Percentiles rank a stretch among this genome's conserved stretches.
These are phyloP conservation scores for Liolophura sinensis DNA, from an alignment of 1,140 invertebrate species.

Conservation along the genomic window DNA sequence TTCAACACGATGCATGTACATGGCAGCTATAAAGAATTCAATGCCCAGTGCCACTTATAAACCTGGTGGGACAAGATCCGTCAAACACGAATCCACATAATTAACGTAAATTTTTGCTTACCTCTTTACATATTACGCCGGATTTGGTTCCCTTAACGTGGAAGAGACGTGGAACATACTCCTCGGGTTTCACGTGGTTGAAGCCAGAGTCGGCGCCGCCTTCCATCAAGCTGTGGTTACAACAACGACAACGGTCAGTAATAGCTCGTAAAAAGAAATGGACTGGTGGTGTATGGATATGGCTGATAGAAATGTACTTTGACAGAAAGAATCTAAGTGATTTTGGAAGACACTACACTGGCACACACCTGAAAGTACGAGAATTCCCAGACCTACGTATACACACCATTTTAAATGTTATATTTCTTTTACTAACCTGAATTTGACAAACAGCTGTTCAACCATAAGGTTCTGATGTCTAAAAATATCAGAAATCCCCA, in stretches of 20 bases:
- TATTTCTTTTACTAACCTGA: too few species aligned
- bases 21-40: not conserved
- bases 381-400: too few species aligned
- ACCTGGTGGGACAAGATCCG: not conserved
- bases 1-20: not conserved
- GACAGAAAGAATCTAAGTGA: too few species aligned
- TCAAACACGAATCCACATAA: not conserved
- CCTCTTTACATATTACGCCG: conserved; percentile 38
- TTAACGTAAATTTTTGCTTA: conserved; percentile 16
- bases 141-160: conserved; percentile 52
- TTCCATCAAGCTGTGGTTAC: conserved; percentile 59
- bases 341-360: too few species aligned
- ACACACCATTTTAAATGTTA: too few species aligned
- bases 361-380: too few species aligned
- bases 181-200: conserved; percentile 60
- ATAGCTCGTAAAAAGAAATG: not conserved
- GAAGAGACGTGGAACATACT: conserved; percentile 67
- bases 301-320: too few species aligned
- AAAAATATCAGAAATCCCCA: not conserved
- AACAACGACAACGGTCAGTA: not conserved
- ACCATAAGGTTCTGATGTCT: not conserved
- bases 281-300: not conserved
- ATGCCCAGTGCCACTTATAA: not conserved
- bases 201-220: conserved; percentile 67
- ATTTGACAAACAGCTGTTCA: too few species aligned